Evolutionary conservation across 2,888 invertebrate genomes (phyloP), one percentile per base, ranked within the genome.

Genomic region (Tiliacea citrago): DNA sequence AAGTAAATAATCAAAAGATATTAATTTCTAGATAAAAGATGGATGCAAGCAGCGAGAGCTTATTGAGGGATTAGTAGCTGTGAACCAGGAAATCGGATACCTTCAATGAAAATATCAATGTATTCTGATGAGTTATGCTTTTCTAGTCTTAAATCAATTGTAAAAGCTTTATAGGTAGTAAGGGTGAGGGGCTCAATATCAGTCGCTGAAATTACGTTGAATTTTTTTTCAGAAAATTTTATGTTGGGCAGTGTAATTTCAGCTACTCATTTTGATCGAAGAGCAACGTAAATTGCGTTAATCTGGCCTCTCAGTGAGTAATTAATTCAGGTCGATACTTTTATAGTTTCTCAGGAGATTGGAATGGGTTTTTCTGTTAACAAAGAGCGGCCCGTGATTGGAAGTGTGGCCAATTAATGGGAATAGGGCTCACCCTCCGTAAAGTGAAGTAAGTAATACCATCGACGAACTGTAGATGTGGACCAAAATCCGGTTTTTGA

Each of bases 381-480:
- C 63, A 75, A 73, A 83, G 53, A 60, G 67, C 21, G 51, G 55
- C 10, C 47, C 53, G 77, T 65, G 69, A 82, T 82, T 79, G 80
- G 76, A 65, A 74, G 69, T 70, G 78, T 42, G 61, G 67, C 62
- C 78, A 78, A 85, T 83, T 78, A 82, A 78, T 85, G 78, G 74
- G 72, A 73, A 75, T 72, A 70, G 79, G 29, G 68, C n/a, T 75
- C 51, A 66, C 47, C 63, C 79, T 68, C 29, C 62, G 67, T 67
- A 70, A 74, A 51, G 62, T 63, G 71, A 61, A 72, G 55, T 71
- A 61, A 72, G 55, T 76, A 70, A 76, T 84, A 61, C 70, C 67
- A 60, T 62, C 77, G 57, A 10, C 49, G 42, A 76, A 65, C 68
- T 73, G 47, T 61, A n/a, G 47, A 53, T 70, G 60, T 60, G 49